Evolutionary conservation across 1,140 invertebrate genomes (phyloP), one percentile per base, ranked within the genome.

Genomic region (Nautilus pompilius): DNA sequence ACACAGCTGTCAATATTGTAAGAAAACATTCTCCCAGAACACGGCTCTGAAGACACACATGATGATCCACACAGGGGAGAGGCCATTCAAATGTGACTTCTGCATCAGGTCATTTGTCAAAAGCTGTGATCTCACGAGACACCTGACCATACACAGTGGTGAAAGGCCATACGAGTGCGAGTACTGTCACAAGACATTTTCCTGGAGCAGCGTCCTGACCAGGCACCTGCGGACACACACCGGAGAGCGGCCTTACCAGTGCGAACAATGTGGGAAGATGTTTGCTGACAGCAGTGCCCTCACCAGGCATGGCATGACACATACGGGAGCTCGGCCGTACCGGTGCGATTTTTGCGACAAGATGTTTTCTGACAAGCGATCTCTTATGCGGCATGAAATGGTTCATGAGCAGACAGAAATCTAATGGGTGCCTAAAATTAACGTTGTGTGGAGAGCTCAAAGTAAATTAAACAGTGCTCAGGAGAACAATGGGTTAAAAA

Each of bases 21-120:
- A 92, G 5, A 90, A 91, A 36, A 89, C 91, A 78, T 96, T 96
- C 79, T 93, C 92, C 56, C 86, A 91, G 30, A 93, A 93, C 76
- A 92, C 93, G 75, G 93, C 93, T 80, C 89, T 86, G 85, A 90
- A 80, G 89, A 90, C 85, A 87, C 90, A 75, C 86, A 83, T 90
- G 68, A 88, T 91, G 79, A 89, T 88, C 5, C 92, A 97, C 78
- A 96, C 93, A 0, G 91, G 91, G 60, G 85, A 87, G 62, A 89
- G 90, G 70, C 91, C 91, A 1, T 90, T 89, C 80, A 85, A 86
- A 76, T 95, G 93, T 77, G 80, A 85, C 0, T 83, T 90, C 58
- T 65, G 63, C 34, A 33, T 36, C 28, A 65, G 57, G 36, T 48
- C 17, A 8, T 65, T 65, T 30, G 36, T 58, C 3, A 53, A 60